Evolutionary conservation across 2,797 vertebrate genomes (phyloP).

Genomic region (Schizothorax lantsangensis): DNA sequence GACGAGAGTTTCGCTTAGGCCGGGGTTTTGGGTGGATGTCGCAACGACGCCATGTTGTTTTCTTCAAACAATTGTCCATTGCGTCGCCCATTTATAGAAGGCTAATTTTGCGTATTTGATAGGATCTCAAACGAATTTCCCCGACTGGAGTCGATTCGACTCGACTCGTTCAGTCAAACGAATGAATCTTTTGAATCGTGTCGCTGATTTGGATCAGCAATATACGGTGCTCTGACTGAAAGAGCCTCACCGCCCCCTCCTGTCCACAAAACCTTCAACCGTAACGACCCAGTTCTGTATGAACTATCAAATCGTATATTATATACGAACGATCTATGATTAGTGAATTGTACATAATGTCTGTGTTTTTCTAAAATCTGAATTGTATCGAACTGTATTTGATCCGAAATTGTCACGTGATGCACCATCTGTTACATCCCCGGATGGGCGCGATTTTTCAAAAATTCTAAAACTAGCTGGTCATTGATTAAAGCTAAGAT

Average conservation of each 20-base stretch:
- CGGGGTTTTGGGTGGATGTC: constrained; percentile 14
- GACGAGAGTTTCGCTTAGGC: background rate
- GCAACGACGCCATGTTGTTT: constrained; percentile 51
- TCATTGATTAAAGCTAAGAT: background rate
- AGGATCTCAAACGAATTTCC: background rate
- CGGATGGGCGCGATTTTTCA: constrained; percentile 19
- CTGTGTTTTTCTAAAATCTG: background rate
- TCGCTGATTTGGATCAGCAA: constrained; percentile 50
- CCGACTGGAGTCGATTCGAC: constrained; percentile 25
- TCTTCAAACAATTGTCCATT: constrained; percentile 16
- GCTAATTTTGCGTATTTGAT: background rate
- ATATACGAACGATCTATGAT: background rate
- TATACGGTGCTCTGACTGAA: constrained; percentile 4
- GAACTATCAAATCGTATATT: background rate
- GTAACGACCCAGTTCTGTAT: background rate
- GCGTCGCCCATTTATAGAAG: background rate
- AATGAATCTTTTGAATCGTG: constrained; percentile 52
- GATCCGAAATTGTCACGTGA: constrained; percentile 30
- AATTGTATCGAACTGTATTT: background rate
- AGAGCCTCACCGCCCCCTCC: constrained; percentile 11
- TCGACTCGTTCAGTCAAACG: constrained; percentile 46
- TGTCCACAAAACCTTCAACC: background rate
- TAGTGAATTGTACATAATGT: background rate
- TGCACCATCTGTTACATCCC: background rate
- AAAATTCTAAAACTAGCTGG: background rate